These are phyloP conservation scores for Drosophila kepulauana DNA, from an alignment of 1,140 invertebrate genomes.

Conservation along the genomic window DNA sequence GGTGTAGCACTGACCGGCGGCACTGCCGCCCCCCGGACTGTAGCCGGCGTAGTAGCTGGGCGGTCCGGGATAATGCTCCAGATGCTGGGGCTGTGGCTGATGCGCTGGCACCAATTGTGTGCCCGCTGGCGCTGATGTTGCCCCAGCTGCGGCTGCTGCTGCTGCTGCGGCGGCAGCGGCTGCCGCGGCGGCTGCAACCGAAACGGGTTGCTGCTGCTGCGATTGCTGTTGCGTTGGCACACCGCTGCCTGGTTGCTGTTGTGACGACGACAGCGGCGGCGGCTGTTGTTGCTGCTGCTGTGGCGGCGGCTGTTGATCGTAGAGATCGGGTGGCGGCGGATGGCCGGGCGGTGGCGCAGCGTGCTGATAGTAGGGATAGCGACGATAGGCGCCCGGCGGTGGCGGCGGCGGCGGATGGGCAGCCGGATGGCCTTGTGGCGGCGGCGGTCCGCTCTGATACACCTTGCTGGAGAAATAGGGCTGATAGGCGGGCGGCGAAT, in stretches of 20 bases:
- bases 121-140: conserved; percentile 28
- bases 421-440: conserved; percentile 75
- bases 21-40: conserved; percentile 86
- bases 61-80: conserved; percentile 86
- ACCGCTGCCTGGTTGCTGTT: conserved; percentile 8
- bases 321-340: conserved; percentile 33
- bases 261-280: no score
- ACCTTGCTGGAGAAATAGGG: conserved; percentile 84
- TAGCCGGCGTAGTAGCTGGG: conserved; percentile 89
- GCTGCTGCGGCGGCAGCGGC: conserved; percentile 48
- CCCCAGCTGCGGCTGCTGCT: conserved; percentile 48
- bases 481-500: conserved; percentile 87
- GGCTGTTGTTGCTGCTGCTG: conserved; percentile 10
- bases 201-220: conserved; percentile 42
- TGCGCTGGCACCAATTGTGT: conserved; percentile 51
- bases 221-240: conserved; percentile 32
- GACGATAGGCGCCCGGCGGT: conserved; percentile 65
- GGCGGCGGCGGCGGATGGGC: conserved; percentile 82
- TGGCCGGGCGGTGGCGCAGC: conserved; percentile 66
- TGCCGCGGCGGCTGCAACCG: conserved; percentile 51
- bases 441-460: conserved; percentile 83
- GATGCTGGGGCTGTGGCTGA: conserved; percentile 66
- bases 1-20: conserved; percentile 87
- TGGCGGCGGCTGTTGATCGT: conserved; percentile 23
- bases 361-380: conserved; percentile 72